Evolutionary conservation across 2,113 vertebrate genomes (phyloP).

Genomic region (Sporophila hypoxantha): DNA sequence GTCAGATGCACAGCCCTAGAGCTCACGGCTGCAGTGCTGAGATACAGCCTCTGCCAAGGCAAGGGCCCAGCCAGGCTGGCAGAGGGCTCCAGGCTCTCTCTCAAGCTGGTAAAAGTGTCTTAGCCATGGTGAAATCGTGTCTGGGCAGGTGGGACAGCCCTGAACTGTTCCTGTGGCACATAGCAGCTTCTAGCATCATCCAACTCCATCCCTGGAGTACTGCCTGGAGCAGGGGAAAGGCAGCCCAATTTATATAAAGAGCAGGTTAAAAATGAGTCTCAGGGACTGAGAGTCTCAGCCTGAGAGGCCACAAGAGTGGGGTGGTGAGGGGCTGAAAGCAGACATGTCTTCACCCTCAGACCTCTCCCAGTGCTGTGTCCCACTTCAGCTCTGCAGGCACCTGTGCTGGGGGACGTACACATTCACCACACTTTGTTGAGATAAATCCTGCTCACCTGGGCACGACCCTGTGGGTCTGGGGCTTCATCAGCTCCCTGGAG

Average conservation of each 20-base stretch:
- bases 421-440: background rate
- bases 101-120: rapidly evolving
- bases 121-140: background rate
- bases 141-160: background rate
- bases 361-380: rapidly evolving
- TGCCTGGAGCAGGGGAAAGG: background rate
- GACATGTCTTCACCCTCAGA: rapidly evolving
- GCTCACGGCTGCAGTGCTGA: background rate
- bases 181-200: background rate
- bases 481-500: background rate
- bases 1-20: background rate
- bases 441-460: background rate
- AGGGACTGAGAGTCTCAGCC: background rate
- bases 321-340: too few species aligned
- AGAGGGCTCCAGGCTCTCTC: background rate
- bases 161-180: background rate
- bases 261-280: background rate
- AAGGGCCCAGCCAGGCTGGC: background rate
- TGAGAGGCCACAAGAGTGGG: rapidly evolving
- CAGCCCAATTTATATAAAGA: background rate
- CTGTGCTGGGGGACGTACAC: background rate
- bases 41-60: background rate
- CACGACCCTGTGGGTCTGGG: background rate
- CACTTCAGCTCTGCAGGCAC: background rate
- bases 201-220: background rate